Percentiles rank a stretch among this genome's conserved stretches.
Evolutionary conservation across 2,113 vertebrate species (phyloP).

Genomic region (Cheilinus undulatus): DNA sequence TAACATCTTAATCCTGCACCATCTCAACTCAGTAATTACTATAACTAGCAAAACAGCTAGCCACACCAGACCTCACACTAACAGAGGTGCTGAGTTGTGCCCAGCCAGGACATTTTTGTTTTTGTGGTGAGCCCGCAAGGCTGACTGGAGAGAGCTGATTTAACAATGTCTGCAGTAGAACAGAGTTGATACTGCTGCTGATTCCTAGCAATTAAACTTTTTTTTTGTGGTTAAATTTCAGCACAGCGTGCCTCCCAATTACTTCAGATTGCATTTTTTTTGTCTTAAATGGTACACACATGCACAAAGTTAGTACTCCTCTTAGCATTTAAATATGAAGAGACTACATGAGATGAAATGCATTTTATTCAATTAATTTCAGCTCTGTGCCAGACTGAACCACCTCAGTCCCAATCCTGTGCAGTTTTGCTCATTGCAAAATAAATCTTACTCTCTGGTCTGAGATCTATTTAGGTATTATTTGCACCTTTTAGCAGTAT

Average conservation of each 20-base stretch:
- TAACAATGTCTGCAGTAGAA: conserved; percentile 38
- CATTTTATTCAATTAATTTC: neutral
- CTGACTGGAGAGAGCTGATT: too few species aligned
- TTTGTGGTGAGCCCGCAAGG: conserved; percentile 19
- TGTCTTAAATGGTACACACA: conserved; percentile 4
- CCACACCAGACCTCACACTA: conserved; percentile 19
- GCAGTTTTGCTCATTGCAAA: too few species aligned
- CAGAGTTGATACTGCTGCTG: conserved; percentile 16
- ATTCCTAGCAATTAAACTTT: conserved; percentile 10
- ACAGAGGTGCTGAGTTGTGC: conserved; percentile 18
- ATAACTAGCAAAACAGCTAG: conserved; percentile 34
- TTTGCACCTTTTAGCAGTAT: too few species aligned
- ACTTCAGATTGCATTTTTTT: too few species aligned
- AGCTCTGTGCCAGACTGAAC: neutral
- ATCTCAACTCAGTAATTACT: conserved; percentile 29
- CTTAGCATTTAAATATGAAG: neutral
- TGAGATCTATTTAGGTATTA: too few species aligned
- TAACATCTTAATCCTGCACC: neutral
- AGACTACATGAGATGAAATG: neutral
- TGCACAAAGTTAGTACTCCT: neutral
- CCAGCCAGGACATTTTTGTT: conserved; percentile 31
- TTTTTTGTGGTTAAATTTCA: conserved; percentile 10
- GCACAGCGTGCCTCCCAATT: neutral
- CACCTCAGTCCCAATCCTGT: too few species aligned
- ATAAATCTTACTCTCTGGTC: too few species aligned